These are phyloP conservation scores for Patella pellucida DNA, from an alignment of 2,888 invertebrate genomes.

Conservation along the genomic window DNA sequence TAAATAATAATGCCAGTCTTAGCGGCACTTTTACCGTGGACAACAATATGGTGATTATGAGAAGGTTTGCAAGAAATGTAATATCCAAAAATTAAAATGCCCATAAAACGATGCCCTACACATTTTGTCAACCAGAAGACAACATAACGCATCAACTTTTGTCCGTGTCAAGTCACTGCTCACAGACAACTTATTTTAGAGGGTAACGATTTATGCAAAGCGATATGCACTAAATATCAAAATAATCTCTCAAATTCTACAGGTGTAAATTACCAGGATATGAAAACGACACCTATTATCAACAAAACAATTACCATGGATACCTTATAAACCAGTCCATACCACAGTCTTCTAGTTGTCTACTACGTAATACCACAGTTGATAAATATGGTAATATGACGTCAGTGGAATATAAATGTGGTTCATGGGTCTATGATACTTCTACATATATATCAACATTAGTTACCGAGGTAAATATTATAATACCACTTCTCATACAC, in stretches of 20 bases:
- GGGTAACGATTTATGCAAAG: no score
- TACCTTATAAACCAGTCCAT: background rate
- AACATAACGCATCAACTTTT: no score
- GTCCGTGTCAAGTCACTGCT: no score
- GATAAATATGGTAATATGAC: slow-evolving; percentile 1
- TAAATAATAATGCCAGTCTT: no score
- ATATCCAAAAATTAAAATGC: no score
- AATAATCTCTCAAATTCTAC: background rate
- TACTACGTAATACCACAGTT: background rate
- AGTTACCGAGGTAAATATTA: background rate
- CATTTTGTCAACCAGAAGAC: no score
- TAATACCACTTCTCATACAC: background rate
- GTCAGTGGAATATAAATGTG: slow-evolving; percentile 1
- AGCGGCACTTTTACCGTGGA: no score
- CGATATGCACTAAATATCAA: no score
- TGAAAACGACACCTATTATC: background rate
- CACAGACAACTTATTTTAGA: no score
- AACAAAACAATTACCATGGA: background rate
- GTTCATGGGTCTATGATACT: slow-evolving; percentile 3
- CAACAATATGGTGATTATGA: no score
- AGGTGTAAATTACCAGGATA: background rate
- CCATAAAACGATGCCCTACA: no score
- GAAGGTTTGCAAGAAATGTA: no score
- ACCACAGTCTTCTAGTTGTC: background rate
- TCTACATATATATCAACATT: background rate